Base-by-base conservation (phyloP, 2,113 vertebrate species). In the Callaeas wilsoni region DNA sequence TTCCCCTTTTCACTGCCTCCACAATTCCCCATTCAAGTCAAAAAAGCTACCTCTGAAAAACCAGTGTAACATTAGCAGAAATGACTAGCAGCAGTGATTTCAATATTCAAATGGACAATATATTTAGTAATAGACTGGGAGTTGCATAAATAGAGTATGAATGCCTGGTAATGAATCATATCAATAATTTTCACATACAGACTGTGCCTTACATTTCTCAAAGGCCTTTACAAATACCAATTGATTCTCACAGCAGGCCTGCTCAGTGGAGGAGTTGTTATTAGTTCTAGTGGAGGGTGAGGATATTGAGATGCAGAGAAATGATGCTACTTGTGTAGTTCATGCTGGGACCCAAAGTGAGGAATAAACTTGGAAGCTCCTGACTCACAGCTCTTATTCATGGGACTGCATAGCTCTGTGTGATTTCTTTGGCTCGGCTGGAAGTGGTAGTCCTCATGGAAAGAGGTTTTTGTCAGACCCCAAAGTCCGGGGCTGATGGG, bases 81-180 rank as follows among this genome's bases (percentile, higher is more conserved):
- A 92, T 94, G 95, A 97, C 90, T 87, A 95, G 60, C 94, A 97
- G 94, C 94, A 95, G 93, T 42, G 73, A 96, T 94, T 97, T 96
- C 88, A 94, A 96, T 94, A 95, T 96, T 96, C 92, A 70, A 60
- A 87, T 80, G 71, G 90, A 84, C 94, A 94, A 87, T 81, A 93
- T 97, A 93, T 89, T 88, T 95, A 96, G 83, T 73, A 50, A 79
- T 92, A 91, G 84, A 52, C 52, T 90, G 79, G n/a, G 92, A 67
- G 84, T 75, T 92, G 74, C 94, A 97, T 96, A 97, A 97, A 97
- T 97, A 96, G 97, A 76, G 85, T 93, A 88, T 95, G 96, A 97
- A 97, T 96, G 96, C 96, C 76, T 93, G 26, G 83, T 92, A 97
- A 97, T 97, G 96, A 97, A 96, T 96, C 96, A 96, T 96, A 96